Percentiles rank a stretch among this genome's conserved stretches.
phyloP scores from a whole-genome alignment of 2,797 vertebrate genomes.

The Anas capensis region DNA sequence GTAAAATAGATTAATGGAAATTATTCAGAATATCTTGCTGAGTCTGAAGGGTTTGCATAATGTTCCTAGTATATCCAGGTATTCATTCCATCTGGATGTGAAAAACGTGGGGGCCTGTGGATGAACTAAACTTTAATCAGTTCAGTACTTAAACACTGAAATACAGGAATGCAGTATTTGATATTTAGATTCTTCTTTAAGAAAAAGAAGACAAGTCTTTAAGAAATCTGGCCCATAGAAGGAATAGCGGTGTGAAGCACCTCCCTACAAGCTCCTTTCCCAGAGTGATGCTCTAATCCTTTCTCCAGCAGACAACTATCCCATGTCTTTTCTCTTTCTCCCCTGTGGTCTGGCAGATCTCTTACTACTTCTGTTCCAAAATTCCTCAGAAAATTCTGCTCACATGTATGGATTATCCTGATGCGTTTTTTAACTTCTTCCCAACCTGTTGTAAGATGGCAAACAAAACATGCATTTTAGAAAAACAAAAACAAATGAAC shows the following conservation, averaged over 20 bases:
- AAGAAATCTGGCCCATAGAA: not conserved
- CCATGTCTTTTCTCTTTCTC: not conserved
- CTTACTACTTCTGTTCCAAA: not conserved
- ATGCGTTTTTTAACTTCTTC: not conserved
- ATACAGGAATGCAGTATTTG: not conserved
- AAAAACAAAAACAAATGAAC: not conserved
- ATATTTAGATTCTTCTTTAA: not conserved
- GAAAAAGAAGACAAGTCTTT: not conserved
- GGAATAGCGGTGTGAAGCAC: not conserved
- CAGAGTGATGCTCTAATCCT: not conserved
- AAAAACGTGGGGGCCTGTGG: not conserved
- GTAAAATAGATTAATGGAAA: slow-evolving; percentile 6
- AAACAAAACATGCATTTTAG: slow-evolving; percentile 51
- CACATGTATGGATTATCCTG: not conserved
- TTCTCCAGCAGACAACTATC: not conserved
- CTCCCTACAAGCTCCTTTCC: not conserved
- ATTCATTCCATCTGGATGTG: not conserved
- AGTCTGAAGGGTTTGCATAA: not conserved
- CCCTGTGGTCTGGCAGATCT: not conserved
- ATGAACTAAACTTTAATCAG: not conserved
- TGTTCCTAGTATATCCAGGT: not conserved
- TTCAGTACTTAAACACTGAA: not conserved
- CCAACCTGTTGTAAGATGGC: not conserved
- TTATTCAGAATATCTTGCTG: not conserved
- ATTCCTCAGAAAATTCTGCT: not conserved